Conservation (phyloP, 2,797 vertebrate species). For the Lerista edwardsae region DNA sequence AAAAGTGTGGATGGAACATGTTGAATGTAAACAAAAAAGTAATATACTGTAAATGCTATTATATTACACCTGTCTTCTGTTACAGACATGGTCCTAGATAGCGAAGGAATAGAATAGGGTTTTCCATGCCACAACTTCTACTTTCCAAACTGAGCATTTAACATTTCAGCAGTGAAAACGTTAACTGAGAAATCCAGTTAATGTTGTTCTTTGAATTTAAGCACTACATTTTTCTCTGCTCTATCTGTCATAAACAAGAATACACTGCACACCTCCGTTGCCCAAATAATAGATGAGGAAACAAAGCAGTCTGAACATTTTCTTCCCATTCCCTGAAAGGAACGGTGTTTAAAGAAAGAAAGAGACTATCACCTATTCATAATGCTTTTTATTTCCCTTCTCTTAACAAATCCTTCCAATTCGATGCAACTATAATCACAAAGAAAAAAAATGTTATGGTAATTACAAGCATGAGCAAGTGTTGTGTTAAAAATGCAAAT, state of each 20-base stretch:
- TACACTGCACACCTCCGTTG: neutral
- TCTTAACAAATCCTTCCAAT: conserved; percentile 55
- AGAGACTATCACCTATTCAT: conserved; percentile 39
- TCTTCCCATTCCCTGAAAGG: conserved; percentile 59
- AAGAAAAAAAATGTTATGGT: conserved; percentile 38
- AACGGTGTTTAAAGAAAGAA: conserved; percentile 51
- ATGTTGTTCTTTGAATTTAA: conserved; percentile 19
- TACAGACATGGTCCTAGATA: neutral
- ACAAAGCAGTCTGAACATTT: conserved; percentile 24
- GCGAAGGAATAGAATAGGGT: neutral
- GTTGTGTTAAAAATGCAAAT: conserved; percentile 53
- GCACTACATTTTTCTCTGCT: neutral
- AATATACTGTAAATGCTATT: neutral
- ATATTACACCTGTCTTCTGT: neutral
- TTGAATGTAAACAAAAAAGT: neutral
- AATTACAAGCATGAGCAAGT: conserved; percentile 40
- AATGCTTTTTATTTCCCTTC: conserved; percentile 52
- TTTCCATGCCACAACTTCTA: neutral
- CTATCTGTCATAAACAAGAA: conserved; percentile 41
- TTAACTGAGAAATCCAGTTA: conserved; percentile 16
- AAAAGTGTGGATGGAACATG: neutral
- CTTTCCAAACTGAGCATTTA: neutral
- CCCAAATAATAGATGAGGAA: neutral
- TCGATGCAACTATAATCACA: conserved; percentile 48
- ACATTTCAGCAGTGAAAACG: conserved; percentile 14